A percentile compares a stretch with the other conserved stretches of the same genome.
These are phyloP conservation scores for Botrylloides violaceus DNA, from an alignment of 23 tunicate genomes.

Conservation along the genomic window DNA sequence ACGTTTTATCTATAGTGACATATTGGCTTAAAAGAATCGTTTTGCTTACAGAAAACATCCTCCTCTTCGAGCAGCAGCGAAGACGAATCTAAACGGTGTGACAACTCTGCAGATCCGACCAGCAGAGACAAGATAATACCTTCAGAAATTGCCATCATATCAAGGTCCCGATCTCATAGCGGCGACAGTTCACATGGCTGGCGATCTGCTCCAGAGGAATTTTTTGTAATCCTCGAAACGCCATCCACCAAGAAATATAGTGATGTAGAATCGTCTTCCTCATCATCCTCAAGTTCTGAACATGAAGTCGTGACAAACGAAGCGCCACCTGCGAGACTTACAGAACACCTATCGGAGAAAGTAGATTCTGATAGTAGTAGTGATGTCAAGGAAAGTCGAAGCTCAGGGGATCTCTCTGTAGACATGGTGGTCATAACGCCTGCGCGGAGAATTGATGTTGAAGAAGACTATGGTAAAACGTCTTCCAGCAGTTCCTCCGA, in stretches of 20 bases:
- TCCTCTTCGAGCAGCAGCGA: too few relatives aligned
- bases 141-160: too few relatives aligned
- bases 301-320: background rate
- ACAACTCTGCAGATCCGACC: too few relatives aligned
- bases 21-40: too few relatives aligned
- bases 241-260: background rate
- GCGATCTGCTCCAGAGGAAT: background rate
- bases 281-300: background rate
- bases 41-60: too few relatives aligned
- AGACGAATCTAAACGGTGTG: too few relatives aligned
- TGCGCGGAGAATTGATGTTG: background rate
- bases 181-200: too few relatives aligned
- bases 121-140: too few relatives aligned
- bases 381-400: background rate
- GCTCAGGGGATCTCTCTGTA: background rate
- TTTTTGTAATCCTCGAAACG: background rate
- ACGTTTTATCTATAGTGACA: too few relatives aligned
- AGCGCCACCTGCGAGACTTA: too few relatives aligned
- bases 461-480: background rate
- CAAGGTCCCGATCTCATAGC: too few relatives aligned
- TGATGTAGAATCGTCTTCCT: background rate
- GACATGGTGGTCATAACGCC: background rate
- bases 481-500: conserved; percentile 6
- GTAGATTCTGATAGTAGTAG: background rate
- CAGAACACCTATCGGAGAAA: background rate